Percentiles rank a stretch among this genome's conserved stretches.
phyloP scores from a whole-genome alignment of 2,888 invertebrate genomes.

The Sturmia bella region DNA sequence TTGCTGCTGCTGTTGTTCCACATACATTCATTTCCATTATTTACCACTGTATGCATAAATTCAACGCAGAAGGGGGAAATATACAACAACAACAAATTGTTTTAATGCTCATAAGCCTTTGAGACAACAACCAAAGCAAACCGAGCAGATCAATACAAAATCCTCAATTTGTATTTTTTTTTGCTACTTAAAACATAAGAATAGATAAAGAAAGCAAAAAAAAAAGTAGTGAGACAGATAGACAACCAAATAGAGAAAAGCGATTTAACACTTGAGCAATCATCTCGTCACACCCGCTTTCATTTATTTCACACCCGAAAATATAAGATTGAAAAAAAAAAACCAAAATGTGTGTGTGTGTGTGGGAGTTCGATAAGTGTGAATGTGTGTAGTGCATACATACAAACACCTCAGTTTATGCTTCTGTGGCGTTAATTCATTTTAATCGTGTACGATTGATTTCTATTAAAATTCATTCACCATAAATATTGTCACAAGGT shows the following conservation, averaged over 20 bases:
- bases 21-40: constrained; percentile 48
- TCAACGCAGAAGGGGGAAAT: neutral
- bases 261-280: constrained; percentile 68
- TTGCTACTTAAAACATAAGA: constrained; percentile 30
- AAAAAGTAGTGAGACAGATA: neutral
- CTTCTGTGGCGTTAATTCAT: constrained; percentile 49
- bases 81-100: constrained; percentile 13
- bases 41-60: constrained; percentile 46
- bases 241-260: constrained; percentile 47
- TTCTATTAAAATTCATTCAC: constrained; percentile 52
- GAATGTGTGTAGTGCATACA: too few species aligned
- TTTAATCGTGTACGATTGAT: constrained; percentile 51
- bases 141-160: constrained; percentile 11
- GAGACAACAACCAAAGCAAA: constrained; percentile 26
- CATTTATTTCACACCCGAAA: constrained; percentile 49
- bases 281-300: constrained; percentile 66
- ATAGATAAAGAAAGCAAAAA: constrained; percentile 19
- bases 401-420: constrained; percentile 19
- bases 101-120: constrained; percentile 46
- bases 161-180: constrained; percentile 48
- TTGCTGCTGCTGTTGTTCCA: constrained; percentile 35
- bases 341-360: too few species aligned
- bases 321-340: neutral
- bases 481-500: constrained; percentile 61
- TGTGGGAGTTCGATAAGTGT: too few species aligned